Evolutionary conservation across 2,113 vertebrate species (phyloP).

Genomic region (Channa maculata): DNA sequence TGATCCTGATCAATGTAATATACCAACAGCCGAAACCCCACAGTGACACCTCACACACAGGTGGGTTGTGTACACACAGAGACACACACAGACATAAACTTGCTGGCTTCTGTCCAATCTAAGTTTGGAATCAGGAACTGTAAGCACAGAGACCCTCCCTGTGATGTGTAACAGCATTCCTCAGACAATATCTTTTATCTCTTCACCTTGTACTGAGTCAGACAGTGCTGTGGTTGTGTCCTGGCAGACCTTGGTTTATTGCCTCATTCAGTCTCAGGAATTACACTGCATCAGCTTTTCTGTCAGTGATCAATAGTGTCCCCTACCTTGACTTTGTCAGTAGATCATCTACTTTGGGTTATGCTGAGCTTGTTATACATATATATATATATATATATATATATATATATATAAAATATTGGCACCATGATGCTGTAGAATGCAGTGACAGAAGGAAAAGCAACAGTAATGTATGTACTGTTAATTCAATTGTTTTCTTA

Average conservation of each 20-base stretch:
- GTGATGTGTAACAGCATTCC: constrained; percentile 27
- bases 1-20: constrained; percentile 88
- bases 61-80: constrained; percentile 73
- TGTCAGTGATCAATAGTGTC: constrained; percentile 54
- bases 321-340: constrained; percentile 38
- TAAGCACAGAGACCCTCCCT: constrained; percentile 19
- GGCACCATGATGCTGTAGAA: neutral
- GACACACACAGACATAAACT: neutral
- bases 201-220: constrained; percentile 55
- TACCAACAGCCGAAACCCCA: constrained; percentile 86
- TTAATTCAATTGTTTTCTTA: too few species aligned
- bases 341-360: constrained; percentile 15
- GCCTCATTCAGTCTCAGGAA: constrained; percentile 35
- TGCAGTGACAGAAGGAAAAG: too few species aligned
- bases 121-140: neutral
- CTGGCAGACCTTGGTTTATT: constrained; percentile 40
- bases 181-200: constrained; percentile 56
- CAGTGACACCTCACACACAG: constrained; percentile 76
- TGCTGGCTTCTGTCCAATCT: neutral
- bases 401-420: too few species aligned
- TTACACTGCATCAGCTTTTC: constrained; percentile 11
- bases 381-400: constrained; percentile 20
- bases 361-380: constrained; percentile 4
- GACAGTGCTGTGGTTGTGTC: constrained; percentile 1
- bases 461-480: too few species aligned